Evolutionary conservation across 1,140 invertebrate species (phyloP), one percentile per base, ranked within the genome.

Genomic region (Drosophila nigrodunni): DNA sequence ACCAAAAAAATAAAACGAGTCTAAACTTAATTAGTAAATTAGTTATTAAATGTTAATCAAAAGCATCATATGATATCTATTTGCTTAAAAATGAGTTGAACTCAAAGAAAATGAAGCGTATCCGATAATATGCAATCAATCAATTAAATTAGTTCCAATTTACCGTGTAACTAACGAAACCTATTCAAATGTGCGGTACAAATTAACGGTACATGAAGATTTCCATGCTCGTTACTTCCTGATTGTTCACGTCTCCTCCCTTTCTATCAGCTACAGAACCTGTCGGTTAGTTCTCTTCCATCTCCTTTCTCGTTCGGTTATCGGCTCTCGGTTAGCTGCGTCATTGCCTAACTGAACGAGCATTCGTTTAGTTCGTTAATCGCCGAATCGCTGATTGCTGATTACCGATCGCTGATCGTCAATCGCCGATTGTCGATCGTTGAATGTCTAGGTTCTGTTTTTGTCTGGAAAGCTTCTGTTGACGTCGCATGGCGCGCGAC

Each of bases 161-260:
- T 39, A 55, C 64, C 77, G 34, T 65, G 69, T 62, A 47, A 46
- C 50, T 43, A 79, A 68, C 43, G 55, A 68, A 30, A 58, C 46
- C 13, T n/a, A 7, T 5, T 2, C 39, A 52, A 65, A 74, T 65
- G 54, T 78, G 77, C 66, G 18, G 0, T 21, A 21, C 18, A 75
- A 85, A 85, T 85, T 61, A 69, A 78, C 62, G 39, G 58, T 57
- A 46, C 78, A 86, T 86, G 82, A 82, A 87, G 68, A 71, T 82
- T 87, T 82, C 69, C 69, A 71, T 69, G 76, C 69, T 80, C 50
- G 73, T 82, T 82, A n/a, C 15, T 30, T 6, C 44, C n/a, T 35
- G 10, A 30, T 5, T 30, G 1, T 5, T 30, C 39, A 2, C 10
- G 1, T 41, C 39, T 4, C 18, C 2, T 10, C 2, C 18, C 49